These are phyloP conservation scores for Petrocephalus sullivani DNA, from an alignment of 2,797 vertebrate species.

Conservation along the genomic window DNA sequence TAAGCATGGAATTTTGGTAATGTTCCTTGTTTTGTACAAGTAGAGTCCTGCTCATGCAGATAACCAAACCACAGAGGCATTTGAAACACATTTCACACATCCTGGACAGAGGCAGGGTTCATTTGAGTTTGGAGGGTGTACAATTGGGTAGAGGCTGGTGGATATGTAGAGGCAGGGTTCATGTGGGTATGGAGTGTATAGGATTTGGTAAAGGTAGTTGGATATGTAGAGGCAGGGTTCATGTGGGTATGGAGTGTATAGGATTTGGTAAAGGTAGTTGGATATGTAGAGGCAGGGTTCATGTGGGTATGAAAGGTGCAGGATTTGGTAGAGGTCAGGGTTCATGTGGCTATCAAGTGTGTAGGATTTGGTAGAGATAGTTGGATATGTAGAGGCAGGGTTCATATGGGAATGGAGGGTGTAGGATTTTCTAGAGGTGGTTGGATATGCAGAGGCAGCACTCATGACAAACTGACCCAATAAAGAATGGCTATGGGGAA, in stretches of 20 bases:
- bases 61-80: not conserved
- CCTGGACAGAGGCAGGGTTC: not conserved
- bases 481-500: not conserved
- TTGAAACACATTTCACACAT: not conserved
- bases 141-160: not conserved
- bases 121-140: not conserved
- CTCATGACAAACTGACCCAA: not conserved
- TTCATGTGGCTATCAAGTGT: not conserved
- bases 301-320: not conserved
- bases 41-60: not conserved
- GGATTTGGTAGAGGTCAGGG: not conserved
- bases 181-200: not conserved
- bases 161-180: not conserved
- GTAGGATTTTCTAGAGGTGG: too few species aligned
- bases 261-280: not conserved
- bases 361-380: not conserved
- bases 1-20: not conserved
- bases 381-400: not conserved
- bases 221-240: not conserved
- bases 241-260: not conserved
- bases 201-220: not conserved
- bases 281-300: not conserved
- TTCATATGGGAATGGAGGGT: too few species aligned
- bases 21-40: slow-evolving; percentile 15
- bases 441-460: not conserved